Evolutionary conservation across 2,888 invertebrate genomes (phyloP), one percentile per base, ranked within the genome.

Genomic region (Congeria kusceri): DNA sequence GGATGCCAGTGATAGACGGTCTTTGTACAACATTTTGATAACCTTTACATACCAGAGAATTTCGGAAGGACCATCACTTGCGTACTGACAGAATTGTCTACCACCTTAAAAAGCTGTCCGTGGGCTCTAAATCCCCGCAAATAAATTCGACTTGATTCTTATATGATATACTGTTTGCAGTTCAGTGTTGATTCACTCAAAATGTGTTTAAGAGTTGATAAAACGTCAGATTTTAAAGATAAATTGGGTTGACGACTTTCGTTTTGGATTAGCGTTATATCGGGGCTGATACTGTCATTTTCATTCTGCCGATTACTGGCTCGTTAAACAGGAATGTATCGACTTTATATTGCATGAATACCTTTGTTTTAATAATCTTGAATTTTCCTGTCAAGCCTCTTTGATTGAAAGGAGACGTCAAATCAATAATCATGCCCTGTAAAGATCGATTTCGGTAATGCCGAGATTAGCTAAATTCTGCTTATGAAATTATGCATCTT

Each of bases 211-310:
- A 65, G 56, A 29, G 64, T 64, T 72, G 64, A 72, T 72, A 72
- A 58, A 23, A 27, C 56, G 78, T 73, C 78, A 74, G 65, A 47
- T 53, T 46, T 32, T 25, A 32, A 62, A 79, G 62, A 79, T 79
- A 63, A 74, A 79, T 79, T 61, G 66, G 59, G 56, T 29, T 25
- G n/a, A 49, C 27, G 78, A 79, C 78, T 79, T 79, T 79, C 78
- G 61, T 66, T 74, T 53, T 32, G 58, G 64, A 74, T 79, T 62
- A 69, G 61, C 53, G 61, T 61, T 66, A 70, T 64, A 67, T 59
- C 67, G 25, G 27, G 5, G 20, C 74, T 74, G 73, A 70, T 74
- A 79, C 78, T 65, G 57, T 39, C 65, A 39, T 73, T 76, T 76
- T 80, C 80, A 80, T 72, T 80, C 23, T 53, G 53, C 53, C 4